Evolutionary conservation across 1,140 invertebrate genomes (phyloP).

Genomic region (Himalopsyche phryganea): DNA sequence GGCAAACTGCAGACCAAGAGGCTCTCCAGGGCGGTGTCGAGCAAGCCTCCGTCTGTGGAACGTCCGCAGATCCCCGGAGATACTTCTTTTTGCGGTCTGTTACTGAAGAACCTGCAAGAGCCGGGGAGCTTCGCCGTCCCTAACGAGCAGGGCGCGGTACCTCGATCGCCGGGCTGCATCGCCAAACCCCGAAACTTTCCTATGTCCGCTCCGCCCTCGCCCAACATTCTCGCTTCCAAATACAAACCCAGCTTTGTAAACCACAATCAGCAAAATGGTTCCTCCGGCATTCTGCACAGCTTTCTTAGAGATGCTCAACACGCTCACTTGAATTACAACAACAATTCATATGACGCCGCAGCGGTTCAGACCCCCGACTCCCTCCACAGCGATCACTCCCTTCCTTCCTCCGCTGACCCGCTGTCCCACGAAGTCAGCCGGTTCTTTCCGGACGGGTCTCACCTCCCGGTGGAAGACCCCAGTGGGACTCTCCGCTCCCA

Average conservation of each 20-base stretch:
- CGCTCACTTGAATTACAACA: slow-evolving; percentile 22
- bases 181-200: slow-evolving; percentile 41
- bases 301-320: not conserved
- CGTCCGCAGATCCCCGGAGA: not conserved
- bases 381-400: slow-evolving; percentile 40
- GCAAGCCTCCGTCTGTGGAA: slow-evolving; percentile 5
- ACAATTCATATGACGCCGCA: slow-evolving; percentile 37
- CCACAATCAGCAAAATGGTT: not conserved
- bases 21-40: not conserved
- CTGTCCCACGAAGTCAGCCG: slow-evolving; percentile 54
- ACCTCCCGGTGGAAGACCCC: slow-evolving; percentile 37
- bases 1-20: slow-evolving; percentile 10
- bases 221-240: slow-evolving; percentile 47
- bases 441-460: slow-evolving; percentile 50
- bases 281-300: slow-evolving; percentile 1
- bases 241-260: slow-evolving; percentile 38
- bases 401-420: slow-evolving; percentile 46
- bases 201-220: slow-evolving; percentile 58
- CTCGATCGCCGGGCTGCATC: slow-evolving; percentile 37
- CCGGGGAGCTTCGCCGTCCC: slow-evolving; percentile 41
- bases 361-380: slow-evolving; percentile 18
- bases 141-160: slow-evolving; percentile 46
- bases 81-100: slow-evolving; percentile 20
- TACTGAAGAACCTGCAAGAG: slow-evolving; percentile 28
- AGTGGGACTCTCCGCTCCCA: slow-evolving; percentile 59